phyloP scores from a whole-genome alignment of 2,113 vertebrate genomes.

The Prolemur simus region DNA sequence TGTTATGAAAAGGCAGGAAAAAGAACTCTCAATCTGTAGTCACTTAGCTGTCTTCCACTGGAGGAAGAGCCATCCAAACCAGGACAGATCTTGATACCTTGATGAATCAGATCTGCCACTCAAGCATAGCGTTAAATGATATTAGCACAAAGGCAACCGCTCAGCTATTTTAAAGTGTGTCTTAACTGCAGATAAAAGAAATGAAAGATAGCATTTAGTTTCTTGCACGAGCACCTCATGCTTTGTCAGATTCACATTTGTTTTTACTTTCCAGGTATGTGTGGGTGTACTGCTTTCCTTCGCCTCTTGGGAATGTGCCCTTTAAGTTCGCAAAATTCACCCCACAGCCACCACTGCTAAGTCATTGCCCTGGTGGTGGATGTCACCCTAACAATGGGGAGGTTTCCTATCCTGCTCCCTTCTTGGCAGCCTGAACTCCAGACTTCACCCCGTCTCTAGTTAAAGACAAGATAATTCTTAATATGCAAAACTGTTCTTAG shows the following conservation, averaged over 20 bases:
- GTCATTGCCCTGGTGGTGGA: background rate
- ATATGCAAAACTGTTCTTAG: background rate
- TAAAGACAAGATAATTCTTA: background rate
- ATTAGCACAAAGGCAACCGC: slow-evolving; percentile 76
- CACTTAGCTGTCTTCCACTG: slow-evolving; percentile 63
- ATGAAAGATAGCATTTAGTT: slow-evolving; percentile 62
- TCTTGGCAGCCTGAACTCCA: background rate
- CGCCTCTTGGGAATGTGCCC: background rate
- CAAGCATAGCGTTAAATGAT: slow-evolving; percentile 74
- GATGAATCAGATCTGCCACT: slow-evolving; percentile 80
- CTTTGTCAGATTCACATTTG: slow-evolving; percentile 8
- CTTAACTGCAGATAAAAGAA: slow-evolving; percentile 73
- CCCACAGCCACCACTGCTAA: background rate
- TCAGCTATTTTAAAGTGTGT: slow-evolving; percentile 73
- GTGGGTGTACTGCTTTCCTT: background rate
- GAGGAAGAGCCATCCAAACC: slow-evolving; percentile 72
- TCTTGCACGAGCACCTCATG: slow-evolving; percentile 1
- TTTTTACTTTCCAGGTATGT: background rate
- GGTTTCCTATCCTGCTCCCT: background rate
- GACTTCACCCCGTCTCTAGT: background rate
- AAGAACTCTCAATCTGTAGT: slow-evolving; percentile 18
- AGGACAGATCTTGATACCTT: slow-evolving; percentile 71
- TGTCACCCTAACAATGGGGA: background rate
- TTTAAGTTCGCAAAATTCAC: background rate
- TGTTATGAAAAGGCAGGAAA: background rate